Evolutionary conservation across 2,113 vertebrate genomes (phyloP).

Genomic region (Cynopterus brachyotis): DNA sequence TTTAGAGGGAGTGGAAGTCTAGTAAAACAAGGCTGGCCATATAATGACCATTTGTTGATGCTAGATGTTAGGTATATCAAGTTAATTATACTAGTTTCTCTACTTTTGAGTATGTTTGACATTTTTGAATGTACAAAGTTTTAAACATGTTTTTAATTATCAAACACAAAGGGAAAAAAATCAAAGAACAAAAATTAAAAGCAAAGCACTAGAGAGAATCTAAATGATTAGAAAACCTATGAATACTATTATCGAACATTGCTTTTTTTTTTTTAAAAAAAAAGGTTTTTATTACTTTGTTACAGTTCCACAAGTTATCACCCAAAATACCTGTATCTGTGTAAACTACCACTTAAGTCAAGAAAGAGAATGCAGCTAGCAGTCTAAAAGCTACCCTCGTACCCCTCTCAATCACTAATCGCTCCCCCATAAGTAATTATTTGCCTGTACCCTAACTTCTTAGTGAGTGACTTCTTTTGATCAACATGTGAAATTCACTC

Average conservation of each 20-base stretch:
- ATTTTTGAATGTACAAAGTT: neutral
- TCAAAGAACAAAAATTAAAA: neutral
- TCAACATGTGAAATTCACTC: neutral
- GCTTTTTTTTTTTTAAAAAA: neutral
- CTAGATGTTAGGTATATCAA: neutral
- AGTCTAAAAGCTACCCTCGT: neutral
- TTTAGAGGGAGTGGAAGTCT: neutral
- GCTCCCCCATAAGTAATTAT: neutral
- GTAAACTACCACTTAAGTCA: neutral
- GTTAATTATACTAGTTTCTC: neutral
- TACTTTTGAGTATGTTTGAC: neutral
- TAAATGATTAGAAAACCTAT: neutral
- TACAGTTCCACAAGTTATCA: neutral
- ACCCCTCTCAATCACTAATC: neutral
- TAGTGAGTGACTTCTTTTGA: neutral
- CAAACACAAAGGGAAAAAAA: neutral
- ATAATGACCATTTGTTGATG: neutral
- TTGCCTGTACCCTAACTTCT: neutral
- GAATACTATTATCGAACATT: neutral
- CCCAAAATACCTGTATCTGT: neutral
- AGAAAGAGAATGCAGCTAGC: neutral
- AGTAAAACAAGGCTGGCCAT: neutral
- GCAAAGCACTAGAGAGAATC: neutral
- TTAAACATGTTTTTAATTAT: constrained; percentile 7
- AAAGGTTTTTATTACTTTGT: neutral